Conservation (phyloP, 2,888 invertebrate species). For the Drosophila formosana region DNA sequence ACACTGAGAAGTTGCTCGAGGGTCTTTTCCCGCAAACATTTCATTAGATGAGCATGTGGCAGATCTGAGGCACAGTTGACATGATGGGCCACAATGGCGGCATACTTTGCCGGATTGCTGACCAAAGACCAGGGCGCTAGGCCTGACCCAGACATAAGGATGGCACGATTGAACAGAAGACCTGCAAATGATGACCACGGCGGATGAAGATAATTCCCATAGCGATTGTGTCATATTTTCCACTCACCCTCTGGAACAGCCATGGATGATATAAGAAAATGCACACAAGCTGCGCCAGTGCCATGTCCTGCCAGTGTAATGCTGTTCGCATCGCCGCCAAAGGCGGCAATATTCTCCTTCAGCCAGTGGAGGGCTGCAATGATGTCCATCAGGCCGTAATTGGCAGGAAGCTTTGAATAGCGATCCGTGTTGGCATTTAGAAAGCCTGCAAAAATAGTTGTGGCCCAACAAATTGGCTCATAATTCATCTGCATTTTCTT, state of each 20-base stretch:
- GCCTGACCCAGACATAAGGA: conserved; percentile 96
- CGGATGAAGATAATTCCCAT: background rate
- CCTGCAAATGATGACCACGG: conserved; percentile 86
- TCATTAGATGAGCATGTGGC: conserved; percentile 90
- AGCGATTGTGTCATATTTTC: background rate
- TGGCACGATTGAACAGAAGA: conserved; percentile 94
- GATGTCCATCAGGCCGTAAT: conserved; percentile 99
- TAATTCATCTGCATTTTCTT: conserved; percentile 50
- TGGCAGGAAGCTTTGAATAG: conserved; percentile 93
- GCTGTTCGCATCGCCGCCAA: conserved; percentile 96
- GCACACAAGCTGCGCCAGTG: conserved; percentile 97
- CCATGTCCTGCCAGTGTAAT: conserved; percentile 98
- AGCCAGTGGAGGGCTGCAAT: conserved; percentile 98
- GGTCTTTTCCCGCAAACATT: conserved; percentile 93
- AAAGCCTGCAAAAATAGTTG: conserved; percentile 89
- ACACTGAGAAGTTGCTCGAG: conserved; percentile 91
- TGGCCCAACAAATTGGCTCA: conserved; percentile 14
- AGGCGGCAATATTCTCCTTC: conserved; percentile 96
- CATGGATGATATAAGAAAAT: conserved; percentile 96
- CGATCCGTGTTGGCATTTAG: conserved; percentile 95
- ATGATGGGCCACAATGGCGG: conserved; percentile 93
- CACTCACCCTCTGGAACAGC: conserved; percentile 95
- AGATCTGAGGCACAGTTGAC: conserved; percentile 93
- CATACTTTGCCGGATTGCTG: conserved; percentile 92
- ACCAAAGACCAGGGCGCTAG: conserved; percentile 95